Conservation (phyloP, 2,888 invertebrate species). For the Arrhopalites spinosus region DNA sequence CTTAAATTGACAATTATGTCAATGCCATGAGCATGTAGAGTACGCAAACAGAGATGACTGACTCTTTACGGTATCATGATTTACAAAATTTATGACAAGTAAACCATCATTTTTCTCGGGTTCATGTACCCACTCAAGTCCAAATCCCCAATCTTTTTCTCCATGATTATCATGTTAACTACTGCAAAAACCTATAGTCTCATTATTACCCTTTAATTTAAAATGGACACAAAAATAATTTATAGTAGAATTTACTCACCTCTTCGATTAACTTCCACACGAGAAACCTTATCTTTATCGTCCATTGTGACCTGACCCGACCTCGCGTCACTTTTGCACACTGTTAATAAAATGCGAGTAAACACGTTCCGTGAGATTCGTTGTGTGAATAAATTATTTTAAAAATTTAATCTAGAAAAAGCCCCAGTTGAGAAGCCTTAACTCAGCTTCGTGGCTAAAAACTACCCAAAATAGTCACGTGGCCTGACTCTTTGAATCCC, state of each 20-base stretch:
- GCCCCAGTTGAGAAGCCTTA: not conserved
- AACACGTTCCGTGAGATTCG: too few species aligned
- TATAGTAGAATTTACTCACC: constrained; percentile 6
- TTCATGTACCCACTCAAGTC: not conserved
- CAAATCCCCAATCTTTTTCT: too few species aligned
- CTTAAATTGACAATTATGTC: constrained; percentile 24
- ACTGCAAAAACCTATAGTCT: not conserved
- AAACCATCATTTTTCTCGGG: not conserved
- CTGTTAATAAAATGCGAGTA: too few species aligned
- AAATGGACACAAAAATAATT: not conserved
- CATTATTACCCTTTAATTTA: too few species aligned
- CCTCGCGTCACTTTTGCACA: not conserved
- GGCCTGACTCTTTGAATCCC: too few species aligned
- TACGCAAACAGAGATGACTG: too few species aligned
- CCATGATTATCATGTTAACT: too few species aligned
- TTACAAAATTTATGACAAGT: too few species aligned
- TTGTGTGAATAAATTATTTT: not conserved
- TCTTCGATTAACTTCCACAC: constrained; percentile 33
- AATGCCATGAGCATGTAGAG: constrained; percentile 7
- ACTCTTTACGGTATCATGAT: too few species aligned
- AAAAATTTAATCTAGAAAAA: not conserved
- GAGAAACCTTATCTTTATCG: constrained; percentile 30
- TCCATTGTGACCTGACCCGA: constrained; percentile 7
- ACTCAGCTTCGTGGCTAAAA: not conserved
- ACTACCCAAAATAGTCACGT: too few species aligned